These are phyloP conservation scores for Vesta saturnalis DNA, from an alignment of 2,888 invertebrate species.

Conservation along the genomic window DNA sequence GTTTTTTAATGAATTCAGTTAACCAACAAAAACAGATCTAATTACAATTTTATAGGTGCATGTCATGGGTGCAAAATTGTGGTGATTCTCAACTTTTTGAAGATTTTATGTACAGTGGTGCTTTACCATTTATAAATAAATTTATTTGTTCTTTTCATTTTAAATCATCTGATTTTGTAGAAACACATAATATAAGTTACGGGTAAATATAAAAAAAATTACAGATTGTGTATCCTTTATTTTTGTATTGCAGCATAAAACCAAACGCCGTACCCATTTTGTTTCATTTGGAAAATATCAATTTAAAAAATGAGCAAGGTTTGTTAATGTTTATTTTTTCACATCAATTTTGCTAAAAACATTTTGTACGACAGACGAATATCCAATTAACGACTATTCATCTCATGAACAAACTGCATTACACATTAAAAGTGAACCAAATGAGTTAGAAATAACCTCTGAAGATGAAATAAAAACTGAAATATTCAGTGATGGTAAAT, in stretches of 20 bases:
- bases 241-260: not conserved
- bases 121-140: constrained; percentile 24
- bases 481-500: no score
- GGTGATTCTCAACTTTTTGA: constrained; percentile 26
- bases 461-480: no score
- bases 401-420: no score
- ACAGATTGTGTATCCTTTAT: not conserved
- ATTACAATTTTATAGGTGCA: constrained; percentile 26
- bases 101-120: constrained; percentile 33
- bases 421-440: no score
- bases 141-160: constrained; percentile 30
- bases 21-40: not conserved
- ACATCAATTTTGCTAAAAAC: no score
- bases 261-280: not conserved
- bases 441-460: no score
- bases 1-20: not conserved
- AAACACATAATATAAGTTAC: constrained; percentile 8
- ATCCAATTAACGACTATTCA: no score
- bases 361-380: no score
- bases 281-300: no score
- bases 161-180: constrained; percentile 19
- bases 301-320: no score
- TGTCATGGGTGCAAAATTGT: constrained; percentile 33
- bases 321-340: no score
- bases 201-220: constrained; percentile 27